Percentiles rank a stretch among this genome's conserved stretches.
phyloP scores from a whole-genome alignment of 2,797 vertebrate genomes.

The Glyptemys insculpta region DNA sequence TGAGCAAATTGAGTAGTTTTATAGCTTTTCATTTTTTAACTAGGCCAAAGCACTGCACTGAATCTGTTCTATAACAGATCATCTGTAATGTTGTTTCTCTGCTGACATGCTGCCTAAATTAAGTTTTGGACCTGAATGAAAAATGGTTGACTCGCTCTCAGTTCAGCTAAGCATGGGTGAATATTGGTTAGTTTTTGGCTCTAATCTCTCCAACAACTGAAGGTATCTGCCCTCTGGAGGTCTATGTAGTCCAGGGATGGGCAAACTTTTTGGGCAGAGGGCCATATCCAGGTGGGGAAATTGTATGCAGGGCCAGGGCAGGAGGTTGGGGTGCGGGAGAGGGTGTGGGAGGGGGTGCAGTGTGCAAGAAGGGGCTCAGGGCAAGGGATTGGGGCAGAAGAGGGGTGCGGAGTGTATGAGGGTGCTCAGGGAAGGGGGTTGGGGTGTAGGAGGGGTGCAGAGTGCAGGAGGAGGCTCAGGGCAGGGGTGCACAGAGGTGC shows the following conservation, averaged over 20 bases:
- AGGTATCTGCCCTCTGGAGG: neutral
- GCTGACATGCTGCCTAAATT: accelerated
- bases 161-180: accelerated
- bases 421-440: too few species aligned
- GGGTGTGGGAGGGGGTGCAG: too few species aligned
- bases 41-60: neutral
- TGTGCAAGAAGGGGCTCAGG: too few species aligned
- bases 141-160: neutral
- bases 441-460: too few species aligned
- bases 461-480: too few species aligned
- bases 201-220: neutral
- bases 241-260: neutral
- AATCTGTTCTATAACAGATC: neutral
- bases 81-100: neutral
- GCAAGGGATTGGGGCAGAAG: too few species aligned
- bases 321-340: too few species aligned
- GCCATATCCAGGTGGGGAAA: too few species aligned
- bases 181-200: neutral
- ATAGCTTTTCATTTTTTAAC: neutral
- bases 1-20: neutral
- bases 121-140: neutral
- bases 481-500: too few species aligned
- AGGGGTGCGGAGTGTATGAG: too few species aligned
- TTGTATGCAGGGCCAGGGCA: too few species aligned
- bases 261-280: too few species aligned